These are phyloP conservation scores for Chrysolina oricalcia DNA, from an alignment of 2,888 invertebrate genomes.

Conservation along the genomic window DNA sequence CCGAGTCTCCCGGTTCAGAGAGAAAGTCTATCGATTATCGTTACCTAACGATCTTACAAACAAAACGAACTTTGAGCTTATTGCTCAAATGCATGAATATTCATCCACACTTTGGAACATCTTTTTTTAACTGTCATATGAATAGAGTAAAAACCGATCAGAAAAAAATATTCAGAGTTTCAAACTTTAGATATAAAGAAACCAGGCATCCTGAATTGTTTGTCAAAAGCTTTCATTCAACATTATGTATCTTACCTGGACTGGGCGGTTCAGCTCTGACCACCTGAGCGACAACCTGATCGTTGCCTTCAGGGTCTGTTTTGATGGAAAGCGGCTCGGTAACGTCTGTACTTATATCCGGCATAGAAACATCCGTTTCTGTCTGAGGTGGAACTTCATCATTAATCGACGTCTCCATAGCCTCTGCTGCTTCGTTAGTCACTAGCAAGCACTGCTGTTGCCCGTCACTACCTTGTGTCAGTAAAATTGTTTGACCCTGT, in stretches of 20 bases:
- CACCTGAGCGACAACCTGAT: conserved; percentile 89
- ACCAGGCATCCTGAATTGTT: too few relatives aligned
- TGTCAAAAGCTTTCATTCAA: too few relatives aligned
- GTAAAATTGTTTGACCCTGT: conserved; percentile 83
- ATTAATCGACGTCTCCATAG: conserved; percentile 58
- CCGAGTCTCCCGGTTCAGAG: too few relatives aligned
- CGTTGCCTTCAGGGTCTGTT: conserved; percentile 71
- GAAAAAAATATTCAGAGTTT: too few relatives aligned
- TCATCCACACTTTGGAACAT: too few relatives aligned
- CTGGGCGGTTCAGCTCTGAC: conserved; percentile 89
- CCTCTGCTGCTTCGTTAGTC: conserved; percentile 76
- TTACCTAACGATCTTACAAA: too few relatives aligned
- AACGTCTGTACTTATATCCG: conserved; percentile 60
- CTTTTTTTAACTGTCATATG: too few relatives aligned
- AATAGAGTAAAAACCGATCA: too few relatives aligned
- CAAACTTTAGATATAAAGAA: too few relatives aligned
- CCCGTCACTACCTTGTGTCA: conserved; percentile 79
- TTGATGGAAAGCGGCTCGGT: conserved; percentile 63
- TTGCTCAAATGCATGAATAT: too few relatives aligned
- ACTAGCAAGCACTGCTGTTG: conserved; percentile 83
- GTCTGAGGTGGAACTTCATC: conserved; percentile 49
- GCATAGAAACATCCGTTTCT: conserved; percentile 51
- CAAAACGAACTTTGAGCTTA: too few relatives aligned
- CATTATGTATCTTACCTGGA: conserved; percentile 76
- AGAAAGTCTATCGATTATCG: too few relatives aligned